A percentile compares a stretch with the other conserved stretches of the same genome.
These are phyloP conservation scores for pig (Sus scrofa) DNA, from an alignment of 2,113 vertebrate species.

Conservation along the genomic window T2T-Sscrofa CM000826.6:151280501-151281000, in stretches of 20 bases:
- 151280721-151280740: neutral
- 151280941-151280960: neutral
- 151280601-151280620: neutral
- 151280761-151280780: neutral
- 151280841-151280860: neutral
- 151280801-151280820: neutral
- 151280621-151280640: neutral
- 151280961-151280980: neutral
- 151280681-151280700: neutral
- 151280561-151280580: neutral
- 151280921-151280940: neutral
- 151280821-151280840: neutral
- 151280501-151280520: neutral
- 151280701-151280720: fast-evolving
- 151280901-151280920: neutral
- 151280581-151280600: neutral
- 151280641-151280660: neutral
- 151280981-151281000: neutral
- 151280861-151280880: neutral
- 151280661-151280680: no score
- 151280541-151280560: neutral
- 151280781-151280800: neutral
- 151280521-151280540: neutral
- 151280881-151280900: neutral
- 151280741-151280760: neutral